phyloP scores from a whole-genome alignment of 2,888 invertebrate genomes.

The Caenorhabditis uteleia region DNA sequence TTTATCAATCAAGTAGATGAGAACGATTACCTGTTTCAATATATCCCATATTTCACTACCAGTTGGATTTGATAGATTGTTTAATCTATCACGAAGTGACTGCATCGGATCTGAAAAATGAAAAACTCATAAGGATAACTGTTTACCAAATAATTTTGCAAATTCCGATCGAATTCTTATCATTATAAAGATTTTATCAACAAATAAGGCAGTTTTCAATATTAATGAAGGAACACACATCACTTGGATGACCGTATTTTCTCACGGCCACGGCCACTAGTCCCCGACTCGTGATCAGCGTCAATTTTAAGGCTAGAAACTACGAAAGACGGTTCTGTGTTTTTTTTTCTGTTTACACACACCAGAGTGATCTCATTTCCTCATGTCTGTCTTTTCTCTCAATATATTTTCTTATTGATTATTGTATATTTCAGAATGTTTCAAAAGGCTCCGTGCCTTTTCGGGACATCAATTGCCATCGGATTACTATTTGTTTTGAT shows the following conservation, averaged over 20 bases:
- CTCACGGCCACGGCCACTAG: not conserved
- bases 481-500: constrained; percentile 8
- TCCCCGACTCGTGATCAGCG: constrained; percentile 4
- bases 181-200: not conserved
- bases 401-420: not conserved
- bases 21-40: constrained; percentile 10
- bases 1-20: too few species aligned
- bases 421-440: constrained; percentile 14
- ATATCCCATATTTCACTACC: constrained; percentile 23
- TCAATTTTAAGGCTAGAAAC: not conserved
- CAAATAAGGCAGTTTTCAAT: not conserved
- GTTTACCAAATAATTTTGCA: not conserved
- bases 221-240: not conserved
- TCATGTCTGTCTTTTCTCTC: not conserved
- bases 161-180: not conserved
- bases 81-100: constrained; percentile 12
- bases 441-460: constrained; percentile 28
- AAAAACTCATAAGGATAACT: too few species aligned
- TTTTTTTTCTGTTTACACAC: not conserved
- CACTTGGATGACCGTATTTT: too few species aligned
- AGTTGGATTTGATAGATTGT: constrained; percentile 12
- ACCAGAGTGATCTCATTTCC: not conserved
- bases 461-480: constrained; percentile 9
- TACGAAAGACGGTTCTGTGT: not conserved
- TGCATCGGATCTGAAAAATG: too few species aligned